Base-by-base conservation (phyloP, 2,888 invertebrate genomes). In the Hydrotaea diabolus region DNA sequence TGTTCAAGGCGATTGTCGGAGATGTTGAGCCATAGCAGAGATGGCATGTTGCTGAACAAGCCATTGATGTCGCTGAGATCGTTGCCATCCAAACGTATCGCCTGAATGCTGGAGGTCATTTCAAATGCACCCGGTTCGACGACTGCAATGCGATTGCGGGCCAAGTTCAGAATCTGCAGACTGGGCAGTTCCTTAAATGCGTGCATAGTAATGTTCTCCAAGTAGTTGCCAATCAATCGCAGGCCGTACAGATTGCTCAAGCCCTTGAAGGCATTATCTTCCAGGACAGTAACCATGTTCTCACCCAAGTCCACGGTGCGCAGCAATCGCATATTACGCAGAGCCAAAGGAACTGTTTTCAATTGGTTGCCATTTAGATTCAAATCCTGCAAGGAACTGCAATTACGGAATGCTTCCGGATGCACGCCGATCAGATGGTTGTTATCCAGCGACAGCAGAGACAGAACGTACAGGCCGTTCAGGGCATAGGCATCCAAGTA, bases 261-360 rank as follows among this genome's bases (percentile, higher is more conserved):
- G 64, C 97, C 97, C 85, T 95, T 94, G 91, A 98, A 97, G 72
- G 96, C 96, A 11, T 96, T 95, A 87, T 96, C 95, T 87, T 96
- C 96, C 82, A 99, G 93, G 80, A 94, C 94, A 78, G 95, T 94
- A 91, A 99, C 96, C 91, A 95, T 94, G 93, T 99, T 99, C 93
- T 98, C 97, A 80, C 97, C 98, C 87, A 99, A 94, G 93, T 98
- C 97, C 85, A 99, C 95, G 71, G 97, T 97, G 91, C 96, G 94
- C 89, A 98, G 93, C 89, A 97, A 94, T 87, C 96, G 95, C 96
- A 98, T 96, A 93, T 97, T 96, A 91, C 95, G 95, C 83, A 98
- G 92, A 26, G 97, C 97, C 89, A 95, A 92, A 62, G 98, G 98
- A 88, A 97, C 95, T 88, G 94, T 94, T 90, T 95, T 95, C 89